These are phyloP conservation scores for Semnornis frantzii DNA, from an alignment of 2,113 vertebrate species.

Conservation along the genomic window DNA sequence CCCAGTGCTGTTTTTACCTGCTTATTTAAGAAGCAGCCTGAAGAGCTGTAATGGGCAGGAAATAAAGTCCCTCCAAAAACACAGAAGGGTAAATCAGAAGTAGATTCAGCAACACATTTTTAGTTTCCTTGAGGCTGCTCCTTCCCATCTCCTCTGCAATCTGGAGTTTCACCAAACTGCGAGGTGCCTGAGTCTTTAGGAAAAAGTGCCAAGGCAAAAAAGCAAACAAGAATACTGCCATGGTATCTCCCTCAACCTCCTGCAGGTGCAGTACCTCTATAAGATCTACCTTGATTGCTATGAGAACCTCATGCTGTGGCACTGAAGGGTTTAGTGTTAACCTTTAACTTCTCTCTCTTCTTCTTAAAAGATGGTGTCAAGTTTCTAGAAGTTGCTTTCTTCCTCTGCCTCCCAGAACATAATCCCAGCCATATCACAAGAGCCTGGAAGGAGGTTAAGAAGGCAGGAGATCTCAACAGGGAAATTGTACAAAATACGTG, in stretches of 20 bases:
- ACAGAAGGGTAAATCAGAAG: not conserved
- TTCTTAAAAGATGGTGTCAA: not conserved
- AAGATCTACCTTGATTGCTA: not conserved
- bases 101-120: not conserved
- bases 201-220: not conserved
- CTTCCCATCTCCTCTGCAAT: not conserved
- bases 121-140: not conserved
- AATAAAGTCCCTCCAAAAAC: slow-evolving; percentile 20
- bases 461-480: not conserved
- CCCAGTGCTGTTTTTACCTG: not conserved
- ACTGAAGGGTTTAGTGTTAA: not conserved
- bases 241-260: not conserved
- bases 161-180: not conserved
- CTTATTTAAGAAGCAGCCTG: slow-evolving; percentile 15
- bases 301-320: not conserved
- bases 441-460: not conserved
- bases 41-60: slow-evolving; percentile 17
- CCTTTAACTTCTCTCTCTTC: not conserved
- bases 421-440: not conserved
- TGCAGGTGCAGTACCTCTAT: not conserved
- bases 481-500: not conserved
- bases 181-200: not conserved
- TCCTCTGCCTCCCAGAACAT: not conserved
- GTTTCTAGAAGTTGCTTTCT: not conserved
- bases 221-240: not conserved